phyloP scores from a whole-genome alignment of 2,888 invertebrate species.

The Seladonia tumulorum region DNA sequence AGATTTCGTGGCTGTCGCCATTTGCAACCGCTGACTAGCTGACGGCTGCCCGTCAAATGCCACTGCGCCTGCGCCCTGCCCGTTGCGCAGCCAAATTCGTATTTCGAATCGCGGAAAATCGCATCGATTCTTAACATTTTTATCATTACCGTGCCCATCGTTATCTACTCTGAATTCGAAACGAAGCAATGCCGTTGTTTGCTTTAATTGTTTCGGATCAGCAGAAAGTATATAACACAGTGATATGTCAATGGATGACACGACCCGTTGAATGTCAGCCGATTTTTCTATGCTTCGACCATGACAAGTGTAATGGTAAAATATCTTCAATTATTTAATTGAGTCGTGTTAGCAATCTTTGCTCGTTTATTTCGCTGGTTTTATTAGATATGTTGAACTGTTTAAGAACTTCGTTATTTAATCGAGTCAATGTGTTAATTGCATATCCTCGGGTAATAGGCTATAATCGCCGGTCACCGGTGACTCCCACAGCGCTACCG shows the following conservation, averaged over 20 bases:
- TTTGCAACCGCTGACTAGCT: constrained; percentile 82
- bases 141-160: not conserved
- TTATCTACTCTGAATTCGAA: not conserved
- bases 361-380: not conserved
- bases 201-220: not conserved
- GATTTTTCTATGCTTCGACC: not conserved
- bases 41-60: constrained; percentile 73
- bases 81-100: constrained; percentile 62
- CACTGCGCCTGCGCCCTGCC: constrained; percentile 65
- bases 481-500: not conserved
- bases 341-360: not conserved
- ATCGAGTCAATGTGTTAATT: not conserved
- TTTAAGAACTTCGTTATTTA: not conserved
- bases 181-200: not conserved
- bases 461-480: constrained; percentile 1
- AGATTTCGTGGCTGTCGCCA: constrained; percentile 82
- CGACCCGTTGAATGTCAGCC: not conserved
- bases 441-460: not conserved
- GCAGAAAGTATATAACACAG: not conserved
- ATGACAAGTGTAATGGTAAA: not conserved
- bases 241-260: not conserved
- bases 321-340: not conserved
- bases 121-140: constrained; percentile 43
- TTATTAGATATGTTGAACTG: not conserved
- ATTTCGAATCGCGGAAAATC: constrained; percentile 54